Evolutionary conservation across 2,113 vertebrate species (phyloP).

Genomic region (Melanerpes aurifrons): DNA sequence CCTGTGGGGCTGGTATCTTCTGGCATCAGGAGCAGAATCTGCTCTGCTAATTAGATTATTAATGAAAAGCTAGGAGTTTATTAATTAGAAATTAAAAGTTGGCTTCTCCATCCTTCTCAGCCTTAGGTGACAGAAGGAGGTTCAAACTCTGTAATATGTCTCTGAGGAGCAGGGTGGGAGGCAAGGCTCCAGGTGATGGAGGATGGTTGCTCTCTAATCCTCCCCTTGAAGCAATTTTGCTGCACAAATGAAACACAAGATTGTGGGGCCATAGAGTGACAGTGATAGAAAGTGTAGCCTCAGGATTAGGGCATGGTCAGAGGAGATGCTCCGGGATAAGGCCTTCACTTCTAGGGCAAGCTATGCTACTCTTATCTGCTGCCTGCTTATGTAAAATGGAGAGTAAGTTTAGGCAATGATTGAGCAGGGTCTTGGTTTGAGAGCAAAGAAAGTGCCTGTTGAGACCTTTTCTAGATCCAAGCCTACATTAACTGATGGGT

Average conservation of each 20-base stretch:
- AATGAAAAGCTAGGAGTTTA: not conserved
- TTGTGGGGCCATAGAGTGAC: not conserved
- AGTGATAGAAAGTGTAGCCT: not conserved
- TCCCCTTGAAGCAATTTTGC: not conserved
- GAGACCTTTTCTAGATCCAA: not conserved
- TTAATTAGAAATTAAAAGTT: not conserved
- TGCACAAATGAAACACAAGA: not conserved
- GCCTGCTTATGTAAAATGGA: accelerated
- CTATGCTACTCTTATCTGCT: not conserved
- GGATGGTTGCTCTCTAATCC: not conserved
- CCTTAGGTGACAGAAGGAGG: not conserved
- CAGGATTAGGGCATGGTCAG: accelerated
- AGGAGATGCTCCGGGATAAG: not conserved
- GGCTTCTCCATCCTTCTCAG: not conserved
- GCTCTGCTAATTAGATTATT: not conserved
- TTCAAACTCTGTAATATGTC: not conserved
- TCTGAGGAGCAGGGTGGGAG: not conserved
- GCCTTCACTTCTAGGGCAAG: not conserved
- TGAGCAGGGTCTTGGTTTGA: not conserved
- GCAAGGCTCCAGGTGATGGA: not conserved
- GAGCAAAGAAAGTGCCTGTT: not conserved
- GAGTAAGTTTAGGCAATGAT: not conserved
- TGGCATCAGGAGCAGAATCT: not conserved
- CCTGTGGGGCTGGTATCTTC: accelerated
- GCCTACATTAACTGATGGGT: not conserved